Conservation (phyloP, 2,797 vertebrate species). For the Saguinus oedipus region DNA sequence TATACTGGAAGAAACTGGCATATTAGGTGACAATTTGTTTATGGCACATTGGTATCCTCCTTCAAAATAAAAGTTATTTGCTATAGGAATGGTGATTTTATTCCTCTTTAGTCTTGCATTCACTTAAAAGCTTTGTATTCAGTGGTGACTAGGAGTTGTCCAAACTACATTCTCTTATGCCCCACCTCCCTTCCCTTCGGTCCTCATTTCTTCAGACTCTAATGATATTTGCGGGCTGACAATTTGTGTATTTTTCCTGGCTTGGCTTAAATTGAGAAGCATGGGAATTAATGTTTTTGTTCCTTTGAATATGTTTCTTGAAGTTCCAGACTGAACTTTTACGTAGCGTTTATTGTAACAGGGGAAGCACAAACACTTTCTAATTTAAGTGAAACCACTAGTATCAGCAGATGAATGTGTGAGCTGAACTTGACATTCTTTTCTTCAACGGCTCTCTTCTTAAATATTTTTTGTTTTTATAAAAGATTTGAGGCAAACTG, state of each 20-base stretch:
- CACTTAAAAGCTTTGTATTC: conserved; percentile 2
- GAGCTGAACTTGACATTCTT: conserved; percentile 2
- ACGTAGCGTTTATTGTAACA: not conserved
- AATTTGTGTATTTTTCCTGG: conserved; percentile 54
- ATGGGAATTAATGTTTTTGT: conserved; percentile 56
- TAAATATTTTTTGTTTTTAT: not conserved
- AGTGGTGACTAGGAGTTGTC: not conserved
- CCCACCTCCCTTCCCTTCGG: not conserved
- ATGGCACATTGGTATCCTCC: not conserved
- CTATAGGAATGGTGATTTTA: not conserved
- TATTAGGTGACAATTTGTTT: not conserved
- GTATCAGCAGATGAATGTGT: not conserved
- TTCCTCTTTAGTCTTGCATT: not conserved
- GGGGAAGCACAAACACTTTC: not conserved
- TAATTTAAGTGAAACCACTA: not conserved
- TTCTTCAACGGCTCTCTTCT: not conserved
- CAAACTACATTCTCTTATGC: not conserved
- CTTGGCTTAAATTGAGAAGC: conserved; percentile 46
- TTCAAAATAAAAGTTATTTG: conserved; percentile 16
- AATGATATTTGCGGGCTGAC: not conserved
- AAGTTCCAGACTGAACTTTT: conserved; percentile 40
- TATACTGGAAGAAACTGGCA: conserved; percentile 4
- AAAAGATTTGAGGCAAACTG: not conserved
- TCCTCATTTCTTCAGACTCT: conserved; percentile 33
- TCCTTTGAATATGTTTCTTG: conserved; percentile 41